Evolutionary conservation across 2,797 vertebrate genomes (phyloP), one percentile per base, ranked within the genome.

Genomic region (Pyrocephalus nanus): DNA sequence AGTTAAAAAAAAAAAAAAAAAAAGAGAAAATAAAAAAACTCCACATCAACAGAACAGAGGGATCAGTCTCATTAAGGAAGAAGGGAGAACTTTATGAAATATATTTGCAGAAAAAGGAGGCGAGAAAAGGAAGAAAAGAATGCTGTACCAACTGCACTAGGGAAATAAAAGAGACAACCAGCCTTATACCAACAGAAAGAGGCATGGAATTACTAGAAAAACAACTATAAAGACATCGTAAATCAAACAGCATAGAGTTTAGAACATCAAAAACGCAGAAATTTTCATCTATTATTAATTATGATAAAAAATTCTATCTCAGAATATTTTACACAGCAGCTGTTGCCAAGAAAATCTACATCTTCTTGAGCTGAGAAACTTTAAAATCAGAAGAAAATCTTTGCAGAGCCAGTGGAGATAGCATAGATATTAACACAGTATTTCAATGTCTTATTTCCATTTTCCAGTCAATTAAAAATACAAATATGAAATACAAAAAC

Each of bases 201-300:
- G 77, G 40, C 95, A 96, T 23, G 87, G 97, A 96, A 97, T 98
- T 97, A 97, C 96, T 96, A 96, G 95, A 97, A 98, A 98, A 97
- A 97, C 97, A 98, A 98, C 97, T 98, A 97, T 98, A 98, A 98
- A 98, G 98, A 98, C 96, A 97, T 94, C 1, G 82, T 97, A 98
- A 98, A 98, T 98, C 98, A 98, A 98, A 98, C 98, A 98, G 98
- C 98, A 98, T 98, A 97, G 97, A 97, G 97, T 98, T 98, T 98
- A 98, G 97, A 98, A 98, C 97, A 98, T 98, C 97, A 98, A 98
- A 98, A 98, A 86, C 78, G 11, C 87, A 97, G 98, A 98, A 98
- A 98, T 98, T 98, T 98, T 98, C 97, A 98, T 98, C 97, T 98
- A 98, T 98, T 98, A 98, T 98, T 98, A 98, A 98, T 98, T 98